Base-by-base conservation (phyloP, 2,888 invertebrate genomes). In the Drosophila putrida region DNA sequence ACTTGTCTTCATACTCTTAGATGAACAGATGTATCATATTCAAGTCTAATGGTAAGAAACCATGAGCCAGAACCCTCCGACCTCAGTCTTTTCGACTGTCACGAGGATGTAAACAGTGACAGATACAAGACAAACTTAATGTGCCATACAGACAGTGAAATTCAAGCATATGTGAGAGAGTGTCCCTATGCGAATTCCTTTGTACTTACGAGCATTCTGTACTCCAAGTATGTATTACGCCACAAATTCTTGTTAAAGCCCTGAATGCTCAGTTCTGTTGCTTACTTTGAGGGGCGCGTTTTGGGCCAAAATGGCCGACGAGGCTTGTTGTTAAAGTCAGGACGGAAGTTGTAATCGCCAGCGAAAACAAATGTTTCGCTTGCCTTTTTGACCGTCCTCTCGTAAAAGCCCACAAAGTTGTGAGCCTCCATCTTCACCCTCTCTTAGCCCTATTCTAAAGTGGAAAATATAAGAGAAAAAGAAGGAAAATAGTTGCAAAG, bases 341-440 rank as follows among this genome's bases (percentile, higher is more conserved):
- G 33, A 51, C 68, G 80, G 78, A 83, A 82, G 82, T 82, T 85
- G 88, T 82, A 79, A 84, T 62, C 66, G 79, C 67, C 63, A 39
- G 75, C 71, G 54, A 71, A 75, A 82, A 85, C 86, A 82, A 84
- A 82, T 80, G 76, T 80, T 70, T 75, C 75, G 70, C 82, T 85
- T 81, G 64, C 66, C 84, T 60, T 70, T 76, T 76, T 65, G 64
- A 87, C 71, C 76, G 58, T 15, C 44, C 62, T 61, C 77, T 60
- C 55, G 60, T 65, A 65, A 54, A 62, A 54, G 43, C 50, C 49
- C 10, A 38, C 38, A 51, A 27, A 41, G 39, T 44, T 71, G 55
- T 44, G 46, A 25, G 39, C 31, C 49, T 13, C 41, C 49, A 36
- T 36, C 10, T 4, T 4, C 5, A 6, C 35, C 9, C 15, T 27